These are phyloP conservation scores for Drosophila fungiperda DNA, from an alignment of 2,888 invertebrate genomes.

Conservation along the genomic window DNA sequence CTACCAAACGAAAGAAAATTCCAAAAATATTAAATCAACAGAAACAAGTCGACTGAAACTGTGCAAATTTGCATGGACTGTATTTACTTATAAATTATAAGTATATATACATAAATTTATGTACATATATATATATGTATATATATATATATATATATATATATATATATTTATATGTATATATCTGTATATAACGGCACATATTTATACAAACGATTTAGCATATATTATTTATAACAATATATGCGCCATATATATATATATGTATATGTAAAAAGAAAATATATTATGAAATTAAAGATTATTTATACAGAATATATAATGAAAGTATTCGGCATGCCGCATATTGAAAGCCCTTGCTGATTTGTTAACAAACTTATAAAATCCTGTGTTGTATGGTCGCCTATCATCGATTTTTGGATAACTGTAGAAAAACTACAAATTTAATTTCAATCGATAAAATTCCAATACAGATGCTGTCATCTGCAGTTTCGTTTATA, in stretches of 20 bases:
- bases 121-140: conserved; percentile 14
- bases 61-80: conserved; percentile 53
- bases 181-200: conserved; percentile 14
- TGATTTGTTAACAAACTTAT: not conserved
- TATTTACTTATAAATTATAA: conserved; percentile 39
- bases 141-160: conserved; percentile 4
- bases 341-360: conserved; percentile 14
- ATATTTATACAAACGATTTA: conserved; percentile 6
- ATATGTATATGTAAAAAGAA: conserved; percentile 18
- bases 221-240: conserved; percentile 11
- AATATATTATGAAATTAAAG: conserved; percentile 10
- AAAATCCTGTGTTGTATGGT: not conserved
- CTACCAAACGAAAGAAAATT: conserved; percentile 59
- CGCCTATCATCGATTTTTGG: not conserved
- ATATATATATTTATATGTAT: conserved; percentile 25
- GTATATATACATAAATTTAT: conserved; percentile 15
- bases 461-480: not conserved
- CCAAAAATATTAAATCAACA: conserved; percentile 35
- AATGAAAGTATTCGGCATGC: conserved; percentile 13
- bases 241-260: conserved; percentile 21
- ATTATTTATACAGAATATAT: conserved; percentile 12
- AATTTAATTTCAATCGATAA: not conserved
- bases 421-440: not conserved
- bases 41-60: conserved; percentile 69
- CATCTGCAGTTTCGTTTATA: not conserved